Evolutionary conservation across 2,888 invertebrate species (phyloP).

Genomic region (Strigamia transsilvanica): DNA sequence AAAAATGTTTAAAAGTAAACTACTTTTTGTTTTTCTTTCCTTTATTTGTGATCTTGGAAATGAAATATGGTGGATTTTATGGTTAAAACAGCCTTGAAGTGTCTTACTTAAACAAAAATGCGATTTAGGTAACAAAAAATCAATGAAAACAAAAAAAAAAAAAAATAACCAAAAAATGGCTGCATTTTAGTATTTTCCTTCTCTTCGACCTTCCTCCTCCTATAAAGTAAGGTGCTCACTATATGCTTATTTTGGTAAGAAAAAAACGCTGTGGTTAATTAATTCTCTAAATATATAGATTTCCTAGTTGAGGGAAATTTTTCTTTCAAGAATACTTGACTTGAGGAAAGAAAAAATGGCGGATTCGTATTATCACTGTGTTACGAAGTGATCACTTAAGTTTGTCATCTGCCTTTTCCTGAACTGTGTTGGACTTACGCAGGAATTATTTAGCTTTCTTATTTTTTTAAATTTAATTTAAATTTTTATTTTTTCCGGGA

Average conservation of each 20-base stretch:
- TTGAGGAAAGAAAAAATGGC: background rate
- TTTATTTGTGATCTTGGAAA: background rate
- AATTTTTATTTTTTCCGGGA: background rate
- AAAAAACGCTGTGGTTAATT: background rate
- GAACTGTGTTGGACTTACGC: background rate
- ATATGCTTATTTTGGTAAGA: slow-evolving; percentile 48
- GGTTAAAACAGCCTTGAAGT: slow-evolving; percentile 27
- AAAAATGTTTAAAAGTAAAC: background rate
- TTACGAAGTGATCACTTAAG: slow-evolving; percentile 4
- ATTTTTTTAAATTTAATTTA: background rate
- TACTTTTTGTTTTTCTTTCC: no score
- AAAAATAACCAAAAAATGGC: background rate
- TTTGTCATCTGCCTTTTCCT: slow-evolving; percentile 5
- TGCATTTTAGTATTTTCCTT: slow-evolving; percentile 28
- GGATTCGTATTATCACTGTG: slow-evolving; percentile 10
- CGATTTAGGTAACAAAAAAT: background rate
- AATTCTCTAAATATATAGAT: background rate
- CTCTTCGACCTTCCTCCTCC: background rate
- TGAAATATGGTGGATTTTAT: slow-evolving; percentile 10
- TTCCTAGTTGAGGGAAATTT: background rate
- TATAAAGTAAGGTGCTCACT: slow-evolving; percentile 24
- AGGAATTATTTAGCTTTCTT: background rate
- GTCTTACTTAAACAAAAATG: slow-evolving; percentile 35
- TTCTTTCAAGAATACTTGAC: background rate
- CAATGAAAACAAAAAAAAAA: background rate